Base-by-base conservation (phyloP, 2,888 invertebrate species). In the Clanis bilineata region DNA sequence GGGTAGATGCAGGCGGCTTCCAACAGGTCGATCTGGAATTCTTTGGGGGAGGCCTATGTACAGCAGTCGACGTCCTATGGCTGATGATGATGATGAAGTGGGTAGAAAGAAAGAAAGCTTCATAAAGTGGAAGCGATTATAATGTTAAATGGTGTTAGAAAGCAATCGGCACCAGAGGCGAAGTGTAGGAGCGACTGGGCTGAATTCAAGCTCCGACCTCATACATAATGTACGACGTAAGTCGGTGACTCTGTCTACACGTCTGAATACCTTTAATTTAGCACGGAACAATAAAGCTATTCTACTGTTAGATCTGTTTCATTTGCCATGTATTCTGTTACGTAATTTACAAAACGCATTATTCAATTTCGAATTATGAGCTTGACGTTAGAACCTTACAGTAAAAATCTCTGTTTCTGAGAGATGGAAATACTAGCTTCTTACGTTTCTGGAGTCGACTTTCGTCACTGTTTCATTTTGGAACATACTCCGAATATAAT, bases 161-260 rank as follows among this genome's bases (percentile, higher is more conserved):
- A 59, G 44, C 38, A 38, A 56, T 64, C 61, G 64, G 64, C 69
- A 67, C 74, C 62, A 65, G 62, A 66, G 62, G 59, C 73, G 73
- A 74, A 76, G 71, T 74, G 73, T 55, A 74, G 72, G 73, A 72
- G 74, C 76, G 77, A 73, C 65, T 64, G 72, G 63, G 68, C 66
- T 68, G 76, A 81, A 87, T 86, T 82, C 78, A 80, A 84, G 84
- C 77, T 77, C 78, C 79, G 85, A 85, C 85, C 88, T 89, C 85
- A 89, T 89, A 69, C 76, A 85, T 88, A 84, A 88, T 89, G 83
- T 81, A 89, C 70, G 68, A 65, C 70, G 54, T 54, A 70, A 79
- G 77, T 76, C 71, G 69, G 69, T 74, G 74, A 76, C 76, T 65
- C 62, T 56, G 25, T 73, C 73, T 68, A 73, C 71, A 67, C 64